A percentile compares a stretch with the other conserved stretches of the same genome.
phyloP scores from a whole-genome alignment of 2,888 invertebrate species.

The Lasiommata megera region DNA sequence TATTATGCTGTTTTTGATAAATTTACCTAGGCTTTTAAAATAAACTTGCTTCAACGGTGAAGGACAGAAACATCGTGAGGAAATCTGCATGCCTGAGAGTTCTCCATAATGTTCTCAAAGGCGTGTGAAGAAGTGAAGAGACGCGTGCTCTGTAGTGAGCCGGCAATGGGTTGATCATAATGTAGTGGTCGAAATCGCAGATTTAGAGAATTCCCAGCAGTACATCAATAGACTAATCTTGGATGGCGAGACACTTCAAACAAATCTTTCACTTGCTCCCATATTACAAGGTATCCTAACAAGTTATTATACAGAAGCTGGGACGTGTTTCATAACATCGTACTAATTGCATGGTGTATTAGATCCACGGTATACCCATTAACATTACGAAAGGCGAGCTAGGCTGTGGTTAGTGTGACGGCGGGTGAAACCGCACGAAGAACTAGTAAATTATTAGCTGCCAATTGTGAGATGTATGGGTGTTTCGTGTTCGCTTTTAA shows the following conservation, averaged over 20 bases:
- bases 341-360: constrained; percentile 30
- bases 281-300: constrained; percentile 14
- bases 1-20: too few relatives aligned
- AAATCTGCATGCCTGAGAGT: too few relatives aligned
- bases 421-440: constrained; percentile 23
- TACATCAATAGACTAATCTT: too few relatives aligned
- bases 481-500: constrained; percentile 18
- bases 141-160: too few relatives aligned
- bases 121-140: too few relatives aligned
- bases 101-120: too few relatives aligned
- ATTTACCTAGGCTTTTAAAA: too few relatives aligned
- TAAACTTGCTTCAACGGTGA: too few relatives aligned
- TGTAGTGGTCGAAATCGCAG: too few relatives aligned
- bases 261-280: background rate
- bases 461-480: constrained; percentile 27
- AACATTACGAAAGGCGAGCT: constrained; percentile 27
- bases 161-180: too few relatives aligned
- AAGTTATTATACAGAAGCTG: constrained; percentile 32
- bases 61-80: too few relatives aligned
- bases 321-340: constrained; percentile 32
- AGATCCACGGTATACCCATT: constrained; percentile 29
- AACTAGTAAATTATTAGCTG: constrained; percentile 29
- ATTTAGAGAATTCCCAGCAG: too few relatives aligned
- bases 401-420: constrained; percentile 26
- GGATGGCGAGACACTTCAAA: background rate